A percentile compares a stretch with the other conserved stretches of the same genome.
These are phyloP conservation scores for Clarias fuscus DNA, from an alignment of 2,797 vertebrate genomes.

Conservation along the genomic window DNA sequence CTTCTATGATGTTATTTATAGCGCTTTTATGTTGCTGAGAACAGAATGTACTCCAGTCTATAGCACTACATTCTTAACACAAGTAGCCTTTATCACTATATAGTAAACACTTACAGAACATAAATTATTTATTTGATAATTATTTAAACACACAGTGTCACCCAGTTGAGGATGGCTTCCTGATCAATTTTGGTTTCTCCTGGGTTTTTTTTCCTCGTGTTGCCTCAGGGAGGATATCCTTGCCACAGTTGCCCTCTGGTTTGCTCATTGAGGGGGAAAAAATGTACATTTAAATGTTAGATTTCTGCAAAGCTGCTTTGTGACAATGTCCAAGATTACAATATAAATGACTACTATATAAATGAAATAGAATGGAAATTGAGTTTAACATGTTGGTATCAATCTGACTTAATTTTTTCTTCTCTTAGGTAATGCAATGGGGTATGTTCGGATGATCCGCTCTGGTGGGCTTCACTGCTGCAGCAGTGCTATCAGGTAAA, in stretches of 20 bases:
- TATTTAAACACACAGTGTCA: background rate
- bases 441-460: constrained; percentile 97
- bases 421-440: constrained; percentile 92
- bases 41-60: background rate
- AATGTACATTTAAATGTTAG: background rate
- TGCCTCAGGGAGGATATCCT: background rate
- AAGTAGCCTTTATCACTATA: background rate
- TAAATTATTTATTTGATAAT: background rate
- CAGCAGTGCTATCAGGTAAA: constrained; percentile 96
- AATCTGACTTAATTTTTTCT: background rate
- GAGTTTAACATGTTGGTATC: background rate
- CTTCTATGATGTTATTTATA: constrained; percentile 11
- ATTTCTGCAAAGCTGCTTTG: background rate
- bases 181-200: background rate
- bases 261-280: background rate
- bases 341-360: background rate
- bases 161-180: too few species aligned
- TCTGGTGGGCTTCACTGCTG: constrained; percentile 98
- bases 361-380: background rate
- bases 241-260: background rate
- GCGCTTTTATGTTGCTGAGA: background rate
- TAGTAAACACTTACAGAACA: background rate
- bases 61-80: background rate
- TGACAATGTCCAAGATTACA: background rate
- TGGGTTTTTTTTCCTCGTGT: background rate